Percentiles rank a stretch among this genome's conserved stretches.
Evolutionary conservation across 2,888 invertebrate species (phyloP).

Genomic region (Spicauda simplicius): DNA sequence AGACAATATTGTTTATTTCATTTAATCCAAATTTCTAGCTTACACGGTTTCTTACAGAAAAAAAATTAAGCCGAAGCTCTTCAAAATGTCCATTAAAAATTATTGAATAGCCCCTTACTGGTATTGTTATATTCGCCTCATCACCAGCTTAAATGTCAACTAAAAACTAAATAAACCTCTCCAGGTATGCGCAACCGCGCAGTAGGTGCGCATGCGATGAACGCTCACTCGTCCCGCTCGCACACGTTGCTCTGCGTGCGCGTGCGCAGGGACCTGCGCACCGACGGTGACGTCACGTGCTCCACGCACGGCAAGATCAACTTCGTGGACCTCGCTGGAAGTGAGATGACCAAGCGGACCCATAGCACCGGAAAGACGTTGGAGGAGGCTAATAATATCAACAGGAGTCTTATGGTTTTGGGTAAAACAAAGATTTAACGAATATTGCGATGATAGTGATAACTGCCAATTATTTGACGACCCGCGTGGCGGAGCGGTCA

Average conservation of each 20-base stretch:
- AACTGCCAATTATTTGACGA: too few relatives aligned
- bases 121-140: too few relatives aligned
- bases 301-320: slow-evolving; percentile 97
- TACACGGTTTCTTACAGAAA: too few relatives aligned
- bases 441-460: too few relatives aligned
- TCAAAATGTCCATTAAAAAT: too few relatives aligned
- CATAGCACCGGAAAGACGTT: slow-evolving; percentile 94
- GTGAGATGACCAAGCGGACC: slow-evolving; percentile 97
- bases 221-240: slow-evolving; percentile 96
- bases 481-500: too few relatives aligned
- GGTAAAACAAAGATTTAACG: slow-evolving; percentile 77
- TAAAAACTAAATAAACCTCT: too few relatives aligned
- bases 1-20: too few relatives aligned
- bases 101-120: too few relatives aligned
- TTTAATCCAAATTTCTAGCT: too few relatives aligned
- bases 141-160: too few relatives aligned
- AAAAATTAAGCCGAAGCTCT: too few relatives aligned
- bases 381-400: slow-evolving; percentile 98
- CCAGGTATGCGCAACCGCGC: slow-evolving; percentile 95
- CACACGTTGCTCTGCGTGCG: slow-evolving; percentile 96
- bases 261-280: slow-evolving; percentile 93
- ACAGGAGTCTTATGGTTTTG: slow-evolving; percentile 96
- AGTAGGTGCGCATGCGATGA: slow-evolving; percentile 96
- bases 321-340: slow-evolving; percentile 98
- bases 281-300: slow-evolving; percentile 92